phyloP scores from a whole-genome alignment of 2,888 invertebrate genomes.

The Dynastes hyllus region DNA sequence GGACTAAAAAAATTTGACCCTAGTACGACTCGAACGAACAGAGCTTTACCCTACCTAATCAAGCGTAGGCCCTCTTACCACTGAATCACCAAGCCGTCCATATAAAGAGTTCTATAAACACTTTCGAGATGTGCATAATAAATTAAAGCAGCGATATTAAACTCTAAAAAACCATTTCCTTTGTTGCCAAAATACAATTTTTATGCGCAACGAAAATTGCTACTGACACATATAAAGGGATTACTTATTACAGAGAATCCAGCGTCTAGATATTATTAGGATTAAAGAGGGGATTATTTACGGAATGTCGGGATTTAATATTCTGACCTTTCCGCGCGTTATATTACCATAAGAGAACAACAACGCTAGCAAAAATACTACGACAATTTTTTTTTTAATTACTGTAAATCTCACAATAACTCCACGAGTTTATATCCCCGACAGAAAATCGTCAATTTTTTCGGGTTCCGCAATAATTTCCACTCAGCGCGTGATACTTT shows the following conservation, averaged over 20 bases:
- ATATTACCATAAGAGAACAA: neutral
- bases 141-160: no score
- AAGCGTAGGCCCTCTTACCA: no score
- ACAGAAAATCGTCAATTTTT: constrained; percentile 15
- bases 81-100: no score
- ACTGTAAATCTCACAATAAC: neutral
- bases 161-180: no score
- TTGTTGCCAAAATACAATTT: neutral
- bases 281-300: constrained; percentile 20
- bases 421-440: neutral
- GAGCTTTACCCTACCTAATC: no score
- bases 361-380: neutral
- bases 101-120: no score
- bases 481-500: neutral
- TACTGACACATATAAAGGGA: neutral
- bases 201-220: neutral
- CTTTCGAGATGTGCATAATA: no score
- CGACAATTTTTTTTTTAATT: constrained; percentile 8
- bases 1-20: no score
- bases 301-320: neutral
- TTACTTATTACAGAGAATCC: constrained; percentile 8
- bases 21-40: no score
- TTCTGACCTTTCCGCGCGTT: neutral
- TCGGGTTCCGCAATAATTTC: constrained; percentile 16
- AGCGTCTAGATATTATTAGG: neutral